Evolutionary conservation across 2,888 invertebrate species (phyloP).

Genomic region (Troglohyphantes excavatus): DNA sequence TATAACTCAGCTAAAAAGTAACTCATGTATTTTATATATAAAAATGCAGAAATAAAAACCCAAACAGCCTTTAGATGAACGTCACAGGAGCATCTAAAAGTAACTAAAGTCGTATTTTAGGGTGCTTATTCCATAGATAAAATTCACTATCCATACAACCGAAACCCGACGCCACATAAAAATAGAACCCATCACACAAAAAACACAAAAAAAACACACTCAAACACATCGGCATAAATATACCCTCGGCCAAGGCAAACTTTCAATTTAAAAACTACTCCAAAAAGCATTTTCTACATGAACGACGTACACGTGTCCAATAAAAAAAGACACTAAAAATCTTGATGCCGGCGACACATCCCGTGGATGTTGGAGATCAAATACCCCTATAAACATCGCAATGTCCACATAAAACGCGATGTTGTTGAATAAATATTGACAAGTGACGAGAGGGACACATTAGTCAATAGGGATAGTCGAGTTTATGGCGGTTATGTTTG

Average conservation of each 20-base stretch:
- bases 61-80: background rate
- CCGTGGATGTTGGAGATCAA: slow-evolving; percentile 59
- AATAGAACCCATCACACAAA: background rate
- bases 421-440: slow-evolving; percentile 66
- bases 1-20: background rate
- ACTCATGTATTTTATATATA: background rate
- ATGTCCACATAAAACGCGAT: slow-evolving; percentile 66
- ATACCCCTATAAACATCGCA: slow-evolving; percentile 57
- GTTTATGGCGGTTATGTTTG: slow-evolving; percentile 59
- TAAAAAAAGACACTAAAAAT: slow-evolving; percentile 52
- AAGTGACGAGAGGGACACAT: slow-evolving; percentile 36
- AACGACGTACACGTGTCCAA: slow-evolving; percentile 56
- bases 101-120: slow-evolving; percentile 9
- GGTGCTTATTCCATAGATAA: background rate
- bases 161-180: slow-evolving; percentile 10
- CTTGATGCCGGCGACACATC: slow-evolving; percentile 63
- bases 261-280: slow-evolving; percentile 42
- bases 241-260: background rate
- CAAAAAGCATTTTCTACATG: slow-evolving; percentile 23
- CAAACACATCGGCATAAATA: slow-evolving; percentile 51
- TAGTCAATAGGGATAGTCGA: slow-evolving; percentile 50
- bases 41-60: background rate
- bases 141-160: slow-evolving; percentile 8
- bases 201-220: slow-evolving; percentile 26
- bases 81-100: background rate